A percentile compares a stretch with the other conserved stretches of the same genome.
Evolutionary conservation across 1,140 invertebrate species (phyloP).

Genomic region (Lutraria rhynchaena): DNA sequence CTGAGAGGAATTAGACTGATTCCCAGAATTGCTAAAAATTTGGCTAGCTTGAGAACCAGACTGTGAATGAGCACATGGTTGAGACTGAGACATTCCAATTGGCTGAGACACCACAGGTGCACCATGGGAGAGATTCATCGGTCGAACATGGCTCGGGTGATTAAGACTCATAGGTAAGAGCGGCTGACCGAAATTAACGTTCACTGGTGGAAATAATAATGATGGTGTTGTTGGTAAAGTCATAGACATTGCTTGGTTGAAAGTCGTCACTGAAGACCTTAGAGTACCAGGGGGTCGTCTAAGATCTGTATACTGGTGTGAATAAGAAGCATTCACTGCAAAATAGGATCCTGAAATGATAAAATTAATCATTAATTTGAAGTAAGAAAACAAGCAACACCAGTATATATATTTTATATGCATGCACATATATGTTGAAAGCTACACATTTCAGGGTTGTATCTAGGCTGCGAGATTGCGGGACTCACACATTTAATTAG

Average conservation of each 20-base stretch:
- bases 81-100: background rate
- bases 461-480: no score
- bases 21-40: background rate
- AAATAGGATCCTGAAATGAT: conserved; percentile 75
- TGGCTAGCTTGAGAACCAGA: background rate
- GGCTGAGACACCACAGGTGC: background rate
- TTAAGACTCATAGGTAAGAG: background rate
- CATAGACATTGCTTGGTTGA: background rate
- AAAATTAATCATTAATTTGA: conserved; percentile 18
- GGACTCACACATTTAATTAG: no score
- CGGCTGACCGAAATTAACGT: conserved; percentile 19
- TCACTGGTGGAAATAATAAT: conserved; percentile 13
- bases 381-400: no score
- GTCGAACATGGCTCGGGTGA: background rate
- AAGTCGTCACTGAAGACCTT: background rate
- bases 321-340: conserved; percentile 73
- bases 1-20: conserved; percentile 6
- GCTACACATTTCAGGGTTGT: no score
- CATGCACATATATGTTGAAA: no score
- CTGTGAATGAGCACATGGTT: background rate
- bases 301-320: conserved; percentile 75
- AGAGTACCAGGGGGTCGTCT: background rate
- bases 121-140: conserved; percentile 46
- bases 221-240: conserved; percentile 14
- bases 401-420: no score